Evolutionary conservation across 1,140 invertebrate genomes (phyloP).

Genomic region (Eueides isabella): DNA sequence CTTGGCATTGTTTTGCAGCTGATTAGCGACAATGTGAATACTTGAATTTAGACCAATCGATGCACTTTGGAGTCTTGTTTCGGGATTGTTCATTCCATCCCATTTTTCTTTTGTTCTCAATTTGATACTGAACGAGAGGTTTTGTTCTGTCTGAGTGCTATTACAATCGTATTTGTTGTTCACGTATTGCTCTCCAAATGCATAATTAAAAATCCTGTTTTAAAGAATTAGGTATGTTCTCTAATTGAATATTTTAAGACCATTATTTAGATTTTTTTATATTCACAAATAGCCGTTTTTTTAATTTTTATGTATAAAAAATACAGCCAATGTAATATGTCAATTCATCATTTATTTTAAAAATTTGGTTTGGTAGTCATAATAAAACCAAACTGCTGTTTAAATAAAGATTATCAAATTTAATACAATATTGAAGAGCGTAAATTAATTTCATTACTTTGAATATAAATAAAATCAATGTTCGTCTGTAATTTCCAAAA

Average conservation of each 20-base stretch:
- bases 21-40: constrained; percentile 60
- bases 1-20: constrained; percentile 49
- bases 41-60: constrained; percentile 66
- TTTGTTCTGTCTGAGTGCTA: constrained; percentile 66
- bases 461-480: not conserved
- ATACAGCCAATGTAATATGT: not conserved
- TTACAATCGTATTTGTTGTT: constrained; percentile 56
- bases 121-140: constrained; percentile 57
- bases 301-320: not conserved
- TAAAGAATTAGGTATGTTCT: constrained; percentile 40
- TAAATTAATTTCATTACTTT: too few relatives aligned
- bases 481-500: not conserved
- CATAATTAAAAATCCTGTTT: constrained; percentile 47
- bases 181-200: constrained; percentile 41
- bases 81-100: constrained; percentile 62
- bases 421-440: too few relatives aligned
- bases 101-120: constrained; percentile 65
- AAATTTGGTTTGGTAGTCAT: too few relatives aligned
- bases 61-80: constrained; percentile 62
- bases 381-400: too few relatives aligned
- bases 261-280: not conserved
- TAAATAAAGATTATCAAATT: too few relatives aligned
- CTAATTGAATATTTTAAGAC: constrained; percentile 10
- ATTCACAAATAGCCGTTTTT: not conserved
- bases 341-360: too few relatives aligned